Base-by-base conservation (phyloP, 2,113 vertebrate species). In the Cepphus grylle region DNA sequence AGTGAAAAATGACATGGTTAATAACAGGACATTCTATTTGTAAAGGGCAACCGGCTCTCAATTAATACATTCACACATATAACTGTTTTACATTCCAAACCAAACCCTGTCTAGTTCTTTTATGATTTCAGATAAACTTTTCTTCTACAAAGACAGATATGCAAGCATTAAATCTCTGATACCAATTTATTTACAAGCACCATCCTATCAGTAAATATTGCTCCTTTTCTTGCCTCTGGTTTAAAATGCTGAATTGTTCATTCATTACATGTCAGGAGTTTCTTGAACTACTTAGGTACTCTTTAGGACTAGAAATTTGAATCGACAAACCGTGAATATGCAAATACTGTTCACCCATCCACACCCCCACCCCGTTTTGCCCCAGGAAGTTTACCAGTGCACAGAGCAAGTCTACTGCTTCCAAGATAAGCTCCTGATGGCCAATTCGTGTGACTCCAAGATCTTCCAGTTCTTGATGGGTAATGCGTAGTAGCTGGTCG, bases 401-500 rank as follows among this genome's bases (percentile, higher is more conserved):
- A 4, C 99, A 99, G 53, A 99, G 98, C 92, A 99, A 97, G 97
- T 99, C 99, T 42, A 99, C 99, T 18, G 99, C 99, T 98, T 99
- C 99, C 96, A 99, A 98, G 80, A 99, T 99, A 88, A 99, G 99
- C 83, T 99, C 99, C 97, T 99, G 99, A 97, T 99, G 99, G 71
- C 99, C 99, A 74, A 99, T 99, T 62, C 99, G 98, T 81, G 99
- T 99, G 56, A 99, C 99, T 36, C 99, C 99, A 82, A 99, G 98
- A 96, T 99, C 99, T 97, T 99, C 99, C 80, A 99, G 98, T 95
- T 99, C 99, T 71, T 99, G 99, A 93, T 99, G 99, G 95, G 99
- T 99, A 92, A 99, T 99, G 63, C 99, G 98, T 63, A 99, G 98
- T 90, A 99, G 98, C 88, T 99, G 98, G 97, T 99, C 99, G 0